phyloP scores from a whole-genome alignment of 2,113 vertebrate species.

The Carassius carassius region DNA sequence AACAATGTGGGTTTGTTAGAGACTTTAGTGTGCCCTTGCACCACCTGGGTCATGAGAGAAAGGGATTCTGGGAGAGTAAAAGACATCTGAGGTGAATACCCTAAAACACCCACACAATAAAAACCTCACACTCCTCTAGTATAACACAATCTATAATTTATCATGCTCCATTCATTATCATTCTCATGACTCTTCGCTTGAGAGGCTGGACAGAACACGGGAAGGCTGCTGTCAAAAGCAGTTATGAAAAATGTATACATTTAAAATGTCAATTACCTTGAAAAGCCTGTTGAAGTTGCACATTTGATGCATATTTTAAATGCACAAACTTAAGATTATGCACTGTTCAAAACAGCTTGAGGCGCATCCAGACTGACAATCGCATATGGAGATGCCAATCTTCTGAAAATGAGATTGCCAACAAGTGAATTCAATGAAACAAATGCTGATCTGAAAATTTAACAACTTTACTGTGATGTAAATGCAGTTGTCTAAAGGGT shows the following conservation, averaged over 20 bases:
- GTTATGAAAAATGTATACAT: slow-evolving; percentile 60
- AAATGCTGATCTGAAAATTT: background rate
- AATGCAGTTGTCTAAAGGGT: too few relatives aligned
- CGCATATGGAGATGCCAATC: slow-evolving; percentile 3
- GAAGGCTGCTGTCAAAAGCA: slow-evolving; percentile 55
- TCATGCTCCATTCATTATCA: slow-evolving; percentile 65
- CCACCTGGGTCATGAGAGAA: slow-evolving; percentile 53
- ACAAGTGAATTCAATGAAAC: slow-evolving; percentile 4
- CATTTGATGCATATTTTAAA: slow-evolving; percentile 11
- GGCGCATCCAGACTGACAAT: slow-evolving; percentile 20
- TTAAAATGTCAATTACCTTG: background rate
- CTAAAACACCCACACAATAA: slow-evolving; percentile 59
- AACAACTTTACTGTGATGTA: background rate
- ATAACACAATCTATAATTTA: slow-evolving; percentile 66
- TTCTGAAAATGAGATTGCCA: background rate
- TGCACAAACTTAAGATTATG: slow-evolving; percentile 9
- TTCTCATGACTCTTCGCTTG: slow-evolving; percentile 60
- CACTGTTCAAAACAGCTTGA: slow-evolving; percentile 13
- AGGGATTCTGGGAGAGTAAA: slow-evolving; percentile 55
- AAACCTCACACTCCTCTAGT: slow-evolving; percentile 61
- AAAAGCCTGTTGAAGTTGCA: slow-evolving; percentile 8
- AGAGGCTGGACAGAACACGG: slow-evolving; percentile 54
- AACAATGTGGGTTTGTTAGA: background rate
- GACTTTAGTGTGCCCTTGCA: slow-evolving; percentile 51
- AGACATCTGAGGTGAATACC: slow-evolving; percentile 60